phyloP scores from a whole-genome alignment of 2,888 invertebrate species.

The Conomelus anceps region DNA sequence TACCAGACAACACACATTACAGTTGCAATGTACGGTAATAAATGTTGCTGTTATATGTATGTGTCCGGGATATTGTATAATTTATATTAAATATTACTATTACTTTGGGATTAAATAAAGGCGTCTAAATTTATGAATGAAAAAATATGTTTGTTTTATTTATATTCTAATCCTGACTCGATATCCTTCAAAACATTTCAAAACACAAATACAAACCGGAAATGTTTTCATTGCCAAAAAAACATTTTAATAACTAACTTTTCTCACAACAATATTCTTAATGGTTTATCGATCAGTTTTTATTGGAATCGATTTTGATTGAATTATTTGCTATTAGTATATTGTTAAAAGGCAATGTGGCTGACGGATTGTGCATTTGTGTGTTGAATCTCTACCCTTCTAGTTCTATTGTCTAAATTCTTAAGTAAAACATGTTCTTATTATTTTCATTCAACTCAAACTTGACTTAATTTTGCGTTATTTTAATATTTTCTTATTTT shows the following conservation, averaged over 20 bases:
- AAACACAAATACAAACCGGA: constrained; percentile 22
- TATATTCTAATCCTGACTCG: constrained; percentile 2
- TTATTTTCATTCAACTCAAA: too few species aligned
- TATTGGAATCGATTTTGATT: background rate
- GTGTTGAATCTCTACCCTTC: constrained; percentile 25
- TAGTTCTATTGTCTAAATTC: background rate
- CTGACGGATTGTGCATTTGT: constrained; percentile 33
- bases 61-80: constrained; percentile 9
- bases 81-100: constrained; percentile 6
- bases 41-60: constrained; percentile 13
- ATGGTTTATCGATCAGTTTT: background rate
- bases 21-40: constrained; percentile 11
- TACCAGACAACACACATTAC: background rate
- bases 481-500: background rate
- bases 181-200: constrained; percentile 6
- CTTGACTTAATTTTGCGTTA: background rate
- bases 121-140: background rate
- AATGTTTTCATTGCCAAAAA: constrained; percentile 18
- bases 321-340: background rate
- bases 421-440: too few species aligned
- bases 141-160: background rate
- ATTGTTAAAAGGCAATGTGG: constrained; percentile 30
- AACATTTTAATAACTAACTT: background rate
- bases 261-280: background rate
- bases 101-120: constrained; percentile 17